Base-by-base conservation (phyloP, 2,113 vertebrate species). In the Daphoenositta chrysoptera region DNA sequence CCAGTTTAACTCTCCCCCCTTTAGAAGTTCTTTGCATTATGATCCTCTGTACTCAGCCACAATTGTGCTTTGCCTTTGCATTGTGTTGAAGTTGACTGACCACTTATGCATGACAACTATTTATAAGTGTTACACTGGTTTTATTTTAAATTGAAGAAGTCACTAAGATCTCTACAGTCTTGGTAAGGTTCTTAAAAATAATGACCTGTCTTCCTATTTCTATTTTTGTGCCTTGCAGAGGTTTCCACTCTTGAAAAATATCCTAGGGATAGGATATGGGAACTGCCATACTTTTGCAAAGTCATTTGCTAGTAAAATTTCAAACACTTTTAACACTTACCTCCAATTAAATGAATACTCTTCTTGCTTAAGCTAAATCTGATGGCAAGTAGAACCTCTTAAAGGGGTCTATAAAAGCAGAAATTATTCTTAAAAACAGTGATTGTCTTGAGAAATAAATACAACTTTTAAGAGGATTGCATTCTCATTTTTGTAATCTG, bases 101-200 rank as follows among this genome's bases (percentile, higher is more conserved):
- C 82, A 83, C 70, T 69, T 88, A 28, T 80, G 95, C 95, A 94
- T 96, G 96, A 83, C 22, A 94, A 26, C 57, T 81, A 10, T 80
- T 88, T 72, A 12, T 86, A 86, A 66, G 31, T 63, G 39, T 90
- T 93, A 75, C 51, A 61, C n/a, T 90, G 47, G 33, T 76, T 81
- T 83, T 87, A 45, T 83, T 87, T 87, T 65, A n/a, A 89, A 90
- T 76, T 72, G 61, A 90, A 78, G 89, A 51, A 69, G 35, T 91
- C 63, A 61, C 53, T 94, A 51, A 69, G 89, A 89, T 61, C 70
- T 93, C 85, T 81, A 33, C 75, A 71, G 63, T 54, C 51, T 90
- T 93, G 94, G 87, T 94, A 97, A 96, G 85, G 68, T 71, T 92
- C 72, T 95, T 90, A 65, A 83, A 73, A 86, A 76, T 65, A 7